Evolutionary conservation across 2,888 invertebrate genomes (phyloP), one percentile per base, ranked within the genome.

Genomic region (Dendrolimus pini): DNA sequence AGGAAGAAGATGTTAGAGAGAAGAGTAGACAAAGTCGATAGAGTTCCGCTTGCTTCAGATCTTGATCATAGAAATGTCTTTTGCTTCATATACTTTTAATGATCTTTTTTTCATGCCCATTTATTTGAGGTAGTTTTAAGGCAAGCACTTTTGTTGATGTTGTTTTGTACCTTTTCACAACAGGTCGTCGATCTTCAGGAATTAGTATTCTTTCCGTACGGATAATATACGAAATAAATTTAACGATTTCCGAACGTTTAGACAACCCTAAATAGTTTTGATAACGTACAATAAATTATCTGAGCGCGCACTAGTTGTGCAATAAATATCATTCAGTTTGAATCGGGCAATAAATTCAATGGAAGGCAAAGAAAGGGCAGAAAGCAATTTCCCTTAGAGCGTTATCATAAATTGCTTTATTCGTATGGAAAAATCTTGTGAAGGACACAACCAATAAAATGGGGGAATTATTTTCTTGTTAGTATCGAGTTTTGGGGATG

Each of bases 401-500:
- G 86, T 83, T 88, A 87, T 87, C 87, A 85, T 85, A 88, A 86
- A 88, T 88, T 86, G 86, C 78, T 81, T 83, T 80, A 77, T 75
- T 79, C 83, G 82, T 85, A 85, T 87, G 86, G 83, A 83, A 84
- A 85, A 85, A 83, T 82, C 82, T 78, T 78, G 78, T 83, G 78
- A 81, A 82, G 80, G 81, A 83, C 80, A 82, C 72, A 72, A 68
- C 73, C 73, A 79, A 83, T 82, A 80, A 81, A 80, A 80, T 64
- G 66, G 65, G 6, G 71, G 72, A 79, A 78, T 82, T 76, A 80
- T 80, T 77, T 67, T 52, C 47, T 55, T 58, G 13, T n/a, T 41
- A 30, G 41, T 58, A 58, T 58, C 41, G 47, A 55, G 47, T 47
- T 47, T 47, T 30, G 30, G 47, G 47, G 47, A 47, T 47, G 47